Conservation (phyloP, 2,113 vertebrate species). For the Poicephalus gulielmi region DNA sequence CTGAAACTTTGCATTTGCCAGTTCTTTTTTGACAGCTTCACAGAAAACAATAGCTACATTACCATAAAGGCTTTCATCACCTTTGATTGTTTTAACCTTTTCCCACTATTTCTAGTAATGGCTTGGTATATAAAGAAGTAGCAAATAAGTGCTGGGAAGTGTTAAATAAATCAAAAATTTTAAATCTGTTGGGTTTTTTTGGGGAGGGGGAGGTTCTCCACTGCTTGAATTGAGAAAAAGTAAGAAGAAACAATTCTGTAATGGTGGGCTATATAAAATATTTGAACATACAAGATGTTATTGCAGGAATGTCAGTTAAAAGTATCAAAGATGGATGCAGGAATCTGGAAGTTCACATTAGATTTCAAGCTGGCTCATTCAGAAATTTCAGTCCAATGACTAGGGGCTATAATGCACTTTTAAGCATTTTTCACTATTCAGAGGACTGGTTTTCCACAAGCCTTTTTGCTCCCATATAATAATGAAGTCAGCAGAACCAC, state of each 20-base stretch:
- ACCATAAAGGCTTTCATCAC: constrained; percentile 22
- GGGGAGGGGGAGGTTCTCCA: background rate
- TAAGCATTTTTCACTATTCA: background rate
- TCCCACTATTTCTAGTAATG: constrained; percentile 10
- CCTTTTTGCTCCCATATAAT: background rate
- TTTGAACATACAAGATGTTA: constrained; percentile 8
- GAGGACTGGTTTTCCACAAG: background rate
- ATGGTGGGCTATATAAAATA: background rate
- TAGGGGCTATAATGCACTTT: background rate
- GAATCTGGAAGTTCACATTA: constrained; percentile 4
- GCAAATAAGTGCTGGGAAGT: background rate
- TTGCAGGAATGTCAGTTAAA: background rate
- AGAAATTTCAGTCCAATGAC: constrained; percentile 3
- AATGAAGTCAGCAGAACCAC: background rate
- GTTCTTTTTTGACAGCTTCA: constrained; percentile 31
- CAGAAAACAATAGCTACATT: constrained; percentile 32
- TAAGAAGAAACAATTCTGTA: background rate
- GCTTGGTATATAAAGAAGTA: constrained; percentile 42
- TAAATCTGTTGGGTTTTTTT: background rate
- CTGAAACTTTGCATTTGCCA: constrained; percentile 15
- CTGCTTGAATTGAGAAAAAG: background rate
- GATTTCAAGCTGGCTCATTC: constrained; percentile 13
- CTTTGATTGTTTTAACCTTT: constrained; percentile 33
- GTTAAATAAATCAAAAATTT: constrained; percentile 47
- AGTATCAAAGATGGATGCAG: background rate